A percentile compares a stretch with the other conserved stretches of the same genome.
These are phyloP conservation scores for Pithys albifrons DNA, from an alignment of 2,113 vertebrate genomes.

Conservation along the genomic window DNA sequence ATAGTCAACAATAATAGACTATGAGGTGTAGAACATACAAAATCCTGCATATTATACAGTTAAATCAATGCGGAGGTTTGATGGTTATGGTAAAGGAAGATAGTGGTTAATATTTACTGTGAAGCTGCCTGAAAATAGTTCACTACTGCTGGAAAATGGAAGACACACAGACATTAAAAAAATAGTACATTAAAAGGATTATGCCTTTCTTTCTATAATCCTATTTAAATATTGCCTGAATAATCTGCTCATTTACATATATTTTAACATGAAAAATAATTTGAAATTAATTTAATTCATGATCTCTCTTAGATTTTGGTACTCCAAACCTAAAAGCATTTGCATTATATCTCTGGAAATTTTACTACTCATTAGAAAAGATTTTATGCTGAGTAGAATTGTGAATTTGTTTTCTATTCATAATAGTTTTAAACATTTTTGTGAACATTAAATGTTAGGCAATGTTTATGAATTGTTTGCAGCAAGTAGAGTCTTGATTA, in stretches of 20 bases:
- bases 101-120: background rate
- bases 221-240: slow-evolving; percentile 7
- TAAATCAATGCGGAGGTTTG: background rate
- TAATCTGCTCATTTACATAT: background rate
- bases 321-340: background rate
- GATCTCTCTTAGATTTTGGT: background rate
- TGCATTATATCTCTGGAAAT: background rate
- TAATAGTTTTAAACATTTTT: background rate
- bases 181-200: background rate
- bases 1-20: background rate
- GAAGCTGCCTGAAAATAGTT: background rate
- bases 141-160: background rate
- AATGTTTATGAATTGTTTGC: background rate
- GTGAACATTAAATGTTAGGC: background rate
- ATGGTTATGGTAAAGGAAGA: background rate
- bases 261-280: background rate
- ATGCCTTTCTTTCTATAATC: background rate
- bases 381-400: background rate
- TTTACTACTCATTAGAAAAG: background rate
- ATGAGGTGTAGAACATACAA: background rate
- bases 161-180: background rate
- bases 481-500: background rate
- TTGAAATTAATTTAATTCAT: background rate
- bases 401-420: background rate
- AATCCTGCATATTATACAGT: background rate